Evolutionary conservation across 2,888 invertebrate genomes (phyloP), one percentile per base, ranked within the genome.

Genomic region (Cosmorhoe ocellata): DNA sequence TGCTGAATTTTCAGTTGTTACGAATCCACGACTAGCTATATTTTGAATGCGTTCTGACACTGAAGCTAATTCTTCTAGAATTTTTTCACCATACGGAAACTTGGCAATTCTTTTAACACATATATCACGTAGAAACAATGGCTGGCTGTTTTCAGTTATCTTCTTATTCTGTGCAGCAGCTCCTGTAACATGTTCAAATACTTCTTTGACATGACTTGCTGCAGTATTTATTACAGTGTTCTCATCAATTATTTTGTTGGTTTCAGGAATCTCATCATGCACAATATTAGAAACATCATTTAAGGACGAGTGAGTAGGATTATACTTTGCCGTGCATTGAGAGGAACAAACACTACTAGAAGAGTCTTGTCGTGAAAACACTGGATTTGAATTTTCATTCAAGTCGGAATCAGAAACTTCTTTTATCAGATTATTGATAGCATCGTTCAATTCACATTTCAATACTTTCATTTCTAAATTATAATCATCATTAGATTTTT

Each of bases 261-360:
- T 67, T 44, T 74, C 71, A 58, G 41, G 64, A 37, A 49, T 50
- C 53, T 90, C 90, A 60, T 91, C 91, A 68, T 91, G 90, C 74
- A 91, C 69, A 61, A 92, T 80, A 64, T 92, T 91, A 66, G 90
- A 84, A 41, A 93, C 88, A 71, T 94, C 93, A 64, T 90, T 91
- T 38, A 92, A 81, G 59, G 93, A 93, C 41, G 92, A 92, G 68
- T 81, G 85, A 51, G 84, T 84, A 28, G 93, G 92, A 65, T 93
- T 92, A 71, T 93, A 94, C 73, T 93, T 93, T 53, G 93, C 93
- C 24, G 95, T 95, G 74, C 93, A 94, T 64, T 93, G 92, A 52
- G 94, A 94, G 48, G 94, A 94, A 72, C 92, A 91, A 64, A 92
- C 89, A 67, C 92, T 92, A 69, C 92, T 92, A 43, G 91, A 87